Base-by-base conservation (phyloP, 1,140 invertebrate species). In the Hestina assimilis region DNA sequence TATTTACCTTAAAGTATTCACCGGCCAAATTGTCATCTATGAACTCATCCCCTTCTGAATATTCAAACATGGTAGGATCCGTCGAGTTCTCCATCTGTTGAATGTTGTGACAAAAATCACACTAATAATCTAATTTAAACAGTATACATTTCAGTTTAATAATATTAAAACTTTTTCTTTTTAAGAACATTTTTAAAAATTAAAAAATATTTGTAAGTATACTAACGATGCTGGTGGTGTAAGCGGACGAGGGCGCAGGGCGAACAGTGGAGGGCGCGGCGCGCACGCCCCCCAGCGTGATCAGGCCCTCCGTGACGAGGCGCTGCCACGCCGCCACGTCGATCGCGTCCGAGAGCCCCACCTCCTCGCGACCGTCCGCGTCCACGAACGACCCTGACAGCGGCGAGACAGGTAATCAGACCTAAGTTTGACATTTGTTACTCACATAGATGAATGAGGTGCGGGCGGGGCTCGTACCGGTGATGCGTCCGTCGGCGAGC, bases 261-360 rank as follows among this genome's bases (percentile, higher is more conserved):
- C 46, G 31, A 23, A 54, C 24, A 59, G 24, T 11, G 46, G 33
- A 40, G 42, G 41, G 8, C 15, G 62, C 14, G 46, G 61, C 23
- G 24, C 54, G 67, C 42, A 66, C 62, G 33, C 85, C 85, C 33
- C 87, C 87, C 63, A 89, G 76, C 40, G 73, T 66, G 20, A 91
- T 77, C 24, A 66, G 78, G 2, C 90, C 92, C 35, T 59, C 75
- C 17, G 71, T 62, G 40, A 93, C 59, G 5, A 94, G 76, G 23
- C 89, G 75, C 58, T 92, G 90, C 91, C 93, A 93, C 21, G 85
- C 87, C n/a, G 59, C 72, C 17, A 85, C 72, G 50, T 91, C 89
- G 60, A 93, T 92, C 56, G 68, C 54, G 19, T 82, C 79, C 41
- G 78, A 73, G 24, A 91, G 78, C 15, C 87, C 79, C 3, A 84